Base-by-base conservation (phyloP, 2,797 vertebrate species). In the Stomatorhinus walkeri region DNA sequence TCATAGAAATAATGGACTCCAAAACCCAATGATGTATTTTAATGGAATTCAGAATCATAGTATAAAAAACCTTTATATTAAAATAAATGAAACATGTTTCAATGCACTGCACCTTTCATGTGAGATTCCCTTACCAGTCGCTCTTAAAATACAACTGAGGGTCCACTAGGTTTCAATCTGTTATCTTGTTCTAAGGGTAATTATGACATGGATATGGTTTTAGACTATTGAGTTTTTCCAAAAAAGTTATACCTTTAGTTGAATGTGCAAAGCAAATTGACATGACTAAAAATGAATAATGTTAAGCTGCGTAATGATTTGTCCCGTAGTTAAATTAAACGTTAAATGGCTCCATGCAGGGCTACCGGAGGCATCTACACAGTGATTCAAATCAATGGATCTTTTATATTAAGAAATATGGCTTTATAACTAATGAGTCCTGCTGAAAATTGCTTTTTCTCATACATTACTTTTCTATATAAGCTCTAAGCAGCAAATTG, bases 341-440 rank as follows among this genome's bases (percentile, higher is more conserved):
- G 14, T 36, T 40, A 87, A 36, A 87, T 56, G 51, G 52, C 32
- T 32, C 51, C 24, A 84, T 46, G 43, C 72, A 40, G 7, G 6
- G 32, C 16, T 79, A 79, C 32, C 19, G 40, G 9, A 51, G 46
- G 48, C 81, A 48, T 84, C 8, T 84, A 84, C 1, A 84, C 81
- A 84, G 48, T 48, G 10, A 84, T 84, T 79, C 51, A 51, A 84
- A 84, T 84, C 14, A 84, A 51, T 84, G 43, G 46, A 48, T 48
- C 43, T 84, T 48, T 84, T 51, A 48, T 84, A 84, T 84, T 84
- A 51, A 51, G n/a, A 84, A n/a, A 84, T 46, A 48, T 84, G 22
- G 43, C n/a, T 84, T 48, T 24, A 84, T 84, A 46, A 48, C 72
- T 51, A 84, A 22, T 28, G 46, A 49, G n/a, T 24, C 22, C 3